Evolutionary conservation across 2,797 vertebrate genomes (phyloP).

Genomic region (Platalea minor): DNA sequence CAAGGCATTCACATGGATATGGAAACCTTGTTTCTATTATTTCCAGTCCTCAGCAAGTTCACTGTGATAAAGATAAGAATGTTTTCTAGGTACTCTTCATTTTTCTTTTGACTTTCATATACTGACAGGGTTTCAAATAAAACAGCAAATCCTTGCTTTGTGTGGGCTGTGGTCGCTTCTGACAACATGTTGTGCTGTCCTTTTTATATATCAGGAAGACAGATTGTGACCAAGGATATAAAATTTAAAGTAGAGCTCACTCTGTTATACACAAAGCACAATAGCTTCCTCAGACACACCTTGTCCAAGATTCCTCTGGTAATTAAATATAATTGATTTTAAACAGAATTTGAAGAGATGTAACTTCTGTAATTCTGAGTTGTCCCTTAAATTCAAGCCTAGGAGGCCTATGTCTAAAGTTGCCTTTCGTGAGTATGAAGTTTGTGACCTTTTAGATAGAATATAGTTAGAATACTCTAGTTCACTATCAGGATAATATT

Average conservation of each 20-base stretch:
- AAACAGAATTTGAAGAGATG: background rate
- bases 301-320: background rate
- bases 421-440: background rate
- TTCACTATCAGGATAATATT: background rate
- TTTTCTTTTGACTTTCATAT: background rate
- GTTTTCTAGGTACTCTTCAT: background rate
- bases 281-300: background rate
- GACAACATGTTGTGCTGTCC: constrained; percentile 14
- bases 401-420: background rate
- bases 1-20: background rate
- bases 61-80: background rate
- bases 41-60: background rate
- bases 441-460: background rate
- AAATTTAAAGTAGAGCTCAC: background rate
- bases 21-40: background rate
- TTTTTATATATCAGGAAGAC: constrained; percentile 15
- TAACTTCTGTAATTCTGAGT: background rate
- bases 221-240: constrained; percentile 21
- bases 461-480: background rate
- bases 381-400: background rate
- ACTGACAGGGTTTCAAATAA: constrained; percentile 1
- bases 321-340: background rate
- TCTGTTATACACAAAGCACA: background rate
- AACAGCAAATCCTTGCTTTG: constrained; percentile 37
- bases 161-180: background rate